Base-by-base conservation (phyloP, 2,113 vertebrate species). In the Eupsittula cactorum region DNA sequence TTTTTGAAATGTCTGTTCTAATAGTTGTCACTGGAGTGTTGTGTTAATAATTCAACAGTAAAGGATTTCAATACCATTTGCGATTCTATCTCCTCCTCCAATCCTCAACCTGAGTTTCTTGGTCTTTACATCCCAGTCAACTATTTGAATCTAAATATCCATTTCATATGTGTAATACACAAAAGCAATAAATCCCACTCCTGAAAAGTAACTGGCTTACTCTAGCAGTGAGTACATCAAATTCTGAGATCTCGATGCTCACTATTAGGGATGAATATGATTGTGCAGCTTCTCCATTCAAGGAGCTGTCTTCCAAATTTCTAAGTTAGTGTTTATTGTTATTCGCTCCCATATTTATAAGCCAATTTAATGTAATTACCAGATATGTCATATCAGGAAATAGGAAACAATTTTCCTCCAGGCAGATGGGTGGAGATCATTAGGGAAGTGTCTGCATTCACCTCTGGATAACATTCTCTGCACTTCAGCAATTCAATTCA, bases 301-400 rank as follows among this genome's bases (percentile, higher is more conserved):
- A 77, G 17, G 53, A 79, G 8, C 3, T 44, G 37, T 65, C 88
- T 93, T 69, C 49, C 70, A 81, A 39, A 49, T 83, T 85, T 90
- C 39, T n/a, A 31, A 49, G 53, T 88, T 81, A 25, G 16, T 62
- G 18, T 25, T 88, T 69, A 71, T 41, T 74, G 37, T 53, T 80
- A 44, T 73, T 88, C 69, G 2, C 33, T 94, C 10, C 63, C 4
- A 35, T 92, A 80, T 90, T 92, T 93, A 81, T 35, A 69, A 69
- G 25, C 47, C 59, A 75, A 87, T 37, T n/a, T 93, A 88, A 94
- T 86, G 37, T 83, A 88, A 92, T 93, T 90, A 74, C 20, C 50
- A 77, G 76, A 90, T 92, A 81, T 70, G 96, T 92, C 75, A 74
- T 53, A 33, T 92, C 76, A 96, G 68, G 88, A 95, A 92, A 88